phyloP scores from a whole-genome alignment of 2,888 invertebrate species.

The Disparrhopalites patrizii region DNA sequence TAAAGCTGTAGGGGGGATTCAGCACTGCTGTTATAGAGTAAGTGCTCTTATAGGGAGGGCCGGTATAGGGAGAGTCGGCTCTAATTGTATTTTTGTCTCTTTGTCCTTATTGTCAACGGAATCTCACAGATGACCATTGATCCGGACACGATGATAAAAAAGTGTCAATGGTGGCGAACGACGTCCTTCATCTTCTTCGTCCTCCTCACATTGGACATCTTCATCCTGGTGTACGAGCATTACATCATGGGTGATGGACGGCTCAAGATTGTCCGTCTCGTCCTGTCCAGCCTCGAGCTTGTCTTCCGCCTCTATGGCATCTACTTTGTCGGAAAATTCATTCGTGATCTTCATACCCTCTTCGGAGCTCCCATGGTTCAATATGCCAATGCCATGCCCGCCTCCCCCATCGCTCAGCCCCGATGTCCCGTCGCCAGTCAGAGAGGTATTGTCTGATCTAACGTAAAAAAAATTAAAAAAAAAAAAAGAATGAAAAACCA shows the following conservation, averaged over 20 bases:
- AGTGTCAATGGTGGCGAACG: constrained; percentile 43
- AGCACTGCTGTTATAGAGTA: too few species aligned
- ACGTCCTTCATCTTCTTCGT: constrained; percentile 40
- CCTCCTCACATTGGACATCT: constrained; percentile 34
- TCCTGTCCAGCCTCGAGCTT: constrained; percentile 34
- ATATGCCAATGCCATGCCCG: constrained; percentile 38
- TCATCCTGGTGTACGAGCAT: constrained; percentile 38
- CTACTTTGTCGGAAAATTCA: constrained; percentile 44
- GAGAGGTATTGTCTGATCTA: constrained; percentile 14
- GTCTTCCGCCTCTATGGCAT: constrained; percentile 41
- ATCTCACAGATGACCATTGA: constrained; percentile 44
- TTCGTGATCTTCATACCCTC: constrained; percentile 39
- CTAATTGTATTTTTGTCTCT: too few species aligned
- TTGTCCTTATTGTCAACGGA: too few species aligned
- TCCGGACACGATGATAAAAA: constrained; percentile 46
- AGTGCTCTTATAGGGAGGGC: too few species aligned
- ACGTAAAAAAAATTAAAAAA: too few species aligned
- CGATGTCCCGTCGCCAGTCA: constrained; percentile 28
- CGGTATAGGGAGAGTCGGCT: too few species aligned
- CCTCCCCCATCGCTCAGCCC: constrained; percentile 32
- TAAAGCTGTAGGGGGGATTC: too few species aligned
- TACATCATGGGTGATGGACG: constrained; percentile 27
- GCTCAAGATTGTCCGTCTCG: constrained; percentile 26
- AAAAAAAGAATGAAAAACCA: too few species aligned
- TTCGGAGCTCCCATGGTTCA: constrained; percentile 45